Evolutionary conservation across 2,888 invertebrate species (phyloP).

Genomic region (Morpho deidamia): DNA sequence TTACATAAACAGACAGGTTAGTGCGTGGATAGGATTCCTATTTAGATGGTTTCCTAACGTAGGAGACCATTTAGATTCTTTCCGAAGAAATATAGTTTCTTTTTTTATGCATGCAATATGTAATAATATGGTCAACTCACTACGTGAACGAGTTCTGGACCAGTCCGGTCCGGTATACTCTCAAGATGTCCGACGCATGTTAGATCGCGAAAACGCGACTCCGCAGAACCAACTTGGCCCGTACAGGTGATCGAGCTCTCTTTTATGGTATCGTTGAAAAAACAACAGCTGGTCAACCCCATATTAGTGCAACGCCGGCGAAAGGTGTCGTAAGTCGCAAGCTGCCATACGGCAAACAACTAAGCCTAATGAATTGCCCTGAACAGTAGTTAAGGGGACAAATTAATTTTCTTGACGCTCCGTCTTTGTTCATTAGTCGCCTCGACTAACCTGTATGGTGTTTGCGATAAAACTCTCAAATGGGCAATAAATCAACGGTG

Average conservation of each 20-base stretch:
- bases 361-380: conserved; percentile 36
- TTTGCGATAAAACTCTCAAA: conserved; percentile 33
- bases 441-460: conserved; percentile 29
- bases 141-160: conserved; percentile 10
- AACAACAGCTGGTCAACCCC: conserved; percentile 44
- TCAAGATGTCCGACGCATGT: conserved; percentile 29
- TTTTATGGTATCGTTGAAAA: conserved; percentile 45
- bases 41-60: conserved; percentile 3
- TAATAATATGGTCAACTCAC: conserved; percentile 15
- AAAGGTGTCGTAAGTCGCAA: conserved; percentile 45
- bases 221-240: conserved; percentile 36
- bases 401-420: conserved; percentile 40
- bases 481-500: conserved; percentile 28
- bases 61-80: conserved; percentile 5
- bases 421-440: conserved; percentile 23
- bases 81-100: conserved; percentile 5
- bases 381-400: conserved; percentile 33
- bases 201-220: conserved; percentile 33
- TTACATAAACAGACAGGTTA: neutral
- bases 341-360: conserved; percentile 31
- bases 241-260: conserved; percentile 35
- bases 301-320: conserved; percentile 41
- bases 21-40: neutral
- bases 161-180: conserved; percentile 30
- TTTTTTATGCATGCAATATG: conserved; percentile 12